These are phyloP conservation scores for Sphaerodactylus townsendi DNA, from an alignment of 2,113 vertebrate genomes.

Conservation along the genomic window DNA sequence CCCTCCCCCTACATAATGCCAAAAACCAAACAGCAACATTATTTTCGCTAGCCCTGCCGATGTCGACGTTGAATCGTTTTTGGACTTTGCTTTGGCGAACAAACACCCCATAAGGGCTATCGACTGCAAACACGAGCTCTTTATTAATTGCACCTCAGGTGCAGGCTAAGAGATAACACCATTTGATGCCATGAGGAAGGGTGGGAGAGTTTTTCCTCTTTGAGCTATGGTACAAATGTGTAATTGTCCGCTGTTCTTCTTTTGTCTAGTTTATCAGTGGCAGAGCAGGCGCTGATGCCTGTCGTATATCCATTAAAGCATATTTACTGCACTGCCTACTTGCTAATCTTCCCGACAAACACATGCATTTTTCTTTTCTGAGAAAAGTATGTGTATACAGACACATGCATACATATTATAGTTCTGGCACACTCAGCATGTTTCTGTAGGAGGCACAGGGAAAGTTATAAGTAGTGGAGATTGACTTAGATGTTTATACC, in stretches of 20 bases:
- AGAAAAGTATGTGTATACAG: not conserved
- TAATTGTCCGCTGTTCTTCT: not conserved
- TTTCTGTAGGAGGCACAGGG: too few relatives aligned
- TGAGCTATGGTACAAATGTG: not conserved
- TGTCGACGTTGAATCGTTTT: not conserved
- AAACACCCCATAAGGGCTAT: not conserved
- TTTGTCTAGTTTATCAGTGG: not conserved
- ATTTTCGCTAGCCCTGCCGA: not conserved
- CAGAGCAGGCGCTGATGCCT: not conserved
- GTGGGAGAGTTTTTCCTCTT: not conserved
- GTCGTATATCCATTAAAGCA: rapidly evolving
- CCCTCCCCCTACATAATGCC: not conserved
- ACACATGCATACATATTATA: too few relatives aligned
- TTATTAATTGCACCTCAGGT: not conserved
- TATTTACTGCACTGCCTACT: not conserved
- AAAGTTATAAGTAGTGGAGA: too few relatives aligned
- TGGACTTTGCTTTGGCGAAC: not conserved
- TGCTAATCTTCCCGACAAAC: not conserved
- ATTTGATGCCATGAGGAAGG: not conserved
- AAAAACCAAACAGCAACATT: not conserved
- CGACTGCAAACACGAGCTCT: rapidly evolving
- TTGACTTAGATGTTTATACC: too few relatives aligned
- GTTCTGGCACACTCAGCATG: too few relatives aligned
- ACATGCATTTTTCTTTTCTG: not conserved
- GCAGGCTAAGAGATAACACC: not conserved